Base-by-base conservation (phyloP, 2,797 vertebrate genomes). In the Bradypodion ventrale region DNA sequence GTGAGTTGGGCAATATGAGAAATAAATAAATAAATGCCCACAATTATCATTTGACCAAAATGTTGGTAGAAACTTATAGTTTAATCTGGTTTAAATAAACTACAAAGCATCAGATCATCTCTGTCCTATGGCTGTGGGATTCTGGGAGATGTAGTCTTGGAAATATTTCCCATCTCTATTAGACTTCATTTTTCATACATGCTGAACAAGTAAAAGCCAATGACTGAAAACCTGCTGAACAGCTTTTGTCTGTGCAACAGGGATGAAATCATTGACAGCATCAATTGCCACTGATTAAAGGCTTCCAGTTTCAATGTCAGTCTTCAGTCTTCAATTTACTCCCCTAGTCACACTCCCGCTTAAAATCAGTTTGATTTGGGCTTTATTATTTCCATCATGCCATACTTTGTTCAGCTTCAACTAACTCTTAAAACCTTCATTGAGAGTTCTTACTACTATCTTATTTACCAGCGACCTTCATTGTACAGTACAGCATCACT, bases 401-500 rank as follows among this genome's bases (percentile, higher is more conserved):
- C 46, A 73, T 37, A 76, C 32, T n/a, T 75, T 59, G 2, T 35
- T 42, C 56, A 62, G 70, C 21, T 63, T 42, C 66, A 62, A 40
- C 27, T 83, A 75, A 42, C 19, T 44, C 29, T 35, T n/a, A 32
- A 44, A 46, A 23, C 59, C 69, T 49, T 74, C 42, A 82, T 16
- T 27, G 40, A 29, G 59, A 19, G 19, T 59, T 79, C 59, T 82
- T 70, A 59, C 42, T 78, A 81, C 35, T 46, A 73, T 60, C 42
- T 80, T 23, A 52, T 77, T 44, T 66, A 63, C 66, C 40, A 86
- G 8, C 66, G 73, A 86, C 80, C 63, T 76, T 80, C 75, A 72
- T 83, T 82, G 75, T 84, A 42, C 19, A 83, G 75, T 84, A 42
- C 19, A 83, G 46, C 46, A 89, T 35, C 40, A 80, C 40, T 72